phyloP scores from a whole-genome alignment of 2,888 invertebrate genomes.

The Eustalomyia histrio region DNA sequence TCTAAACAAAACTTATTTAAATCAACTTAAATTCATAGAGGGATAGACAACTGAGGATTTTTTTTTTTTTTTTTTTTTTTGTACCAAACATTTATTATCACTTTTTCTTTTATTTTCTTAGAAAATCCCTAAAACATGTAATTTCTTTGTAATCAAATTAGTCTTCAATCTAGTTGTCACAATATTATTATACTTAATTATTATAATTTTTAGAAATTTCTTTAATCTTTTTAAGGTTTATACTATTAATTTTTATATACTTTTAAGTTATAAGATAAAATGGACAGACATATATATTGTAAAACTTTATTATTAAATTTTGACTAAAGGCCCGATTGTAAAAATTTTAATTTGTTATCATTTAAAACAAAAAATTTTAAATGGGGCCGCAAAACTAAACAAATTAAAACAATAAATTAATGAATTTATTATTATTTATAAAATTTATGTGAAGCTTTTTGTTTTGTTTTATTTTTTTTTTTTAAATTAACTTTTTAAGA shows the following conservation, averaged over 20 bases:
- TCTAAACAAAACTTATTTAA: no score
- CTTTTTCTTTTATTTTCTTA: slow-evolving; percentile 9
- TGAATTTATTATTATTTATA: slow-evolving; percentile 4
- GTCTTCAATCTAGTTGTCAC: slow-evolving; percentile 46
- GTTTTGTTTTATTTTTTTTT: slow-evolving; percentile 11
- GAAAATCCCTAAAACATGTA: slow-evolving; percentile 1
- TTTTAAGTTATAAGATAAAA: slow-evolving; percentile 10
- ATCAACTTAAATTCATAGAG: no score
- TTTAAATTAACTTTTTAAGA: slow-evolving; percentile 37
- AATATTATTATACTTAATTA: slow-evolving; percentile 37
- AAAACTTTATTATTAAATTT: slow-evolving; percentile 4
- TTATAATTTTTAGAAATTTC: slow-evolving; percentile 2
- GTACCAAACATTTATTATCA: not conserved
- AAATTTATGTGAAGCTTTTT: not conserved
- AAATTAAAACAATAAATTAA: not conserved
- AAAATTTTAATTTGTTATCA: not conserved
- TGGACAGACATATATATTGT: not conserved
- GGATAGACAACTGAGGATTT: no score
- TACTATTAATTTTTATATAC: no score
- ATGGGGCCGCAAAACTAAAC: not conserved
- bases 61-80: no score
- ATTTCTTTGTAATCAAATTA: slow-evolving; percentile 30
- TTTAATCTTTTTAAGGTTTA: slow-evolving; percentile 14
- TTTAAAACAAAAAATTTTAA: not conserved
- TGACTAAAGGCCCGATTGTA: not conserved